Evolutionary conservation across 2,888 invertebrate genomes (phyloP).

Genomic region (Phragmatobia fuliginosa): DNA sequence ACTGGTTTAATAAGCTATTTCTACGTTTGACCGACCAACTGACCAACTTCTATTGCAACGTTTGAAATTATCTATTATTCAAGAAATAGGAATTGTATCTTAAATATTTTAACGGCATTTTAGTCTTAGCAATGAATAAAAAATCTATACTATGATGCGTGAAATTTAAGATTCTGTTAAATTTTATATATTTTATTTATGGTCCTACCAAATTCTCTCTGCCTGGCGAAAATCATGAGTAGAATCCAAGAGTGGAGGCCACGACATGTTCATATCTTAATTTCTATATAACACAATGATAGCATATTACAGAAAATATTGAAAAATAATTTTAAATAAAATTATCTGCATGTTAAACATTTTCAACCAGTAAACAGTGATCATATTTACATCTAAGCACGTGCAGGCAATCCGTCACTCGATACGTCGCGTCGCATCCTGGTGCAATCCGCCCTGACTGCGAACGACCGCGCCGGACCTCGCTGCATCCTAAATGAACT

Average conservation of each 20-base stretch:
- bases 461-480: conserved; percentile 32
- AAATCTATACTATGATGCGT: too few species aligned
- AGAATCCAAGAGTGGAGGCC: too few species aligned
- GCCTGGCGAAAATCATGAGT: too few species aligned
- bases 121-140: too few species aligned
- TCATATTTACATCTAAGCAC: conserved; percentile 52
- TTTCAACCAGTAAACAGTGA: conserved; percentile 30
- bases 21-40: too few species aligned
- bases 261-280: too few species aligned
- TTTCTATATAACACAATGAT: background rate
- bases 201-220: too few species aligned
- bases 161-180: too few species aligned
- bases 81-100: background rate
- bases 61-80: background rate
- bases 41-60: background rate
- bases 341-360: background rate
- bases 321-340: background rate
- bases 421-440: conserved; percentile 47
- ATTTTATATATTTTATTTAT: too few species aligned
- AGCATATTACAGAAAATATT: background rate
- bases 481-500: conserved; percentile 55
- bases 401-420: conserved; percentile 66
- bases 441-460: conserved; percentile 25
- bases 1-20: conserved; percentile 26
- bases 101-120: too few species aligned